Evolutionary conservation across 2,888 invertebrate genomes (phyloP), one percentile per base, ranked within the genome.

Genomic region (Agrypnus murinus): DNA sequence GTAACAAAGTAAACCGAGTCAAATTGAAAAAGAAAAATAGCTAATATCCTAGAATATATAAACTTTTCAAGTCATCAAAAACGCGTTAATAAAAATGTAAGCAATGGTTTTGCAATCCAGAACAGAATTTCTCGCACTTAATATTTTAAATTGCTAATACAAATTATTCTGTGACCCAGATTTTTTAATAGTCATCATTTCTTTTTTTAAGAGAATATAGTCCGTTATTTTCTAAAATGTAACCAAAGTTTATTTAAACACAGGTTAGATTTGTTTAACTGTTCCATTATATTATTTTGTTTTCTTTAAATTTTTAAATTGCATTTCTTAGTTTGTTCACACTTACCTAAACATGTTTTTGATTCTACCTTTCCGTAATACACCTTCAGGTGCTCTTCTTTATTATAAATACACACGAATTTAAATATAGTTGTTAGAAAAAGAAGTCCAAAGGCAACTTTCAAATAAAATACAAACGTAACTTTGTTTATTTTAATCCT

Each of bases 401-500:
- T 50, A 34, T 25, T 25, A 25, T 25, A 25, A 3, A 25, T 3
- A 25, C 5, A 25, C 25, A 50, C 36, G 14, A 48, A 65, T 55
- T 65, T 55, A 55, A 65, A 55, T 65, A 31, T 55, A 50, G 50
- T 67, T 67, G 14, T 48, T 59, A 32, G 45, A 62, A 32, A 63
- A 32, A 63, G 43, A 38, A 53, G 62, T 12, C 17, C 19, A 50
- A 40, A 59, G 59, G 31, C 45, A 40, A 67, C 64, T 58, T 66
- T 71, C 58, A 58, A 68, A 67, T 53, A 63, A 48, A 67, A 66
- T 58, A 69, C 65, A 65, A 68, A 67, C 38, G 32, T 48, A 55
- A 62, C 73, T 65, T 73, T 74, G 74, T 76, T 76, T 74, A 74
- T 74, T 76, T 74, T 73, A 74, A 74, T 68, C 68, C 69, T 59